phyloP scores from a whole-genome alignment of 2,888 invertebrate species.

The Thyatira batis region DNA sequence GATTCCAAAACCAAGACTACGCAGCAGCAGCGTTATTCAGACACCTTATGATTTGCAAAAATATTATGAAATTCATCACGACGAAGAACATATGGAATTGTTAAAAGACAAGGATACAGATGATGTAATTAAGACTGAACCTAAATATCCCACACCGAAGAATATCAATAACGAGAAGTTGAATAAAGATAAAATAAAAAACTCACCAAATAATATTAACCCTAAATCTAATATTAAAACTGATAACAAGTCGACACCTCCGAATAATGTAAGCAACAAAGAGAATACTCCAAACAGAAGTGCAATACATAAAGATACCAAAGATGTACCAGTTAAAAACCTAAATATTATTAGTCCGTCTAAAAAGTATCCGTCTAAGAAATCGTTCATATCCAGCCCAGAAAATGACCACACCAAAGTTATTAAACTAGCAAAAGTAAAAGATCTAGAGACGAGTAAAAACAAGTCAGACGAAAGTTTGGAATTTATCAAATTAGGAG shows the following conservation, averaged over 20 bases:
- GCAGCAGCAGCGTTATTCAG: conserved; percentile 78
- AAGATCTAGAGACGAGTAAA: conserved; percentile 74
- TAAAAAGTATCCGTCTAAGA: conserved; percentile 75
- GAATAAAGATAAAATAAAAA: conserved; percentile 50
- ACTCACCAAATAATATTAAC: conserved; percentile 40
- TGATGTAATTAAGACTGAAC: conserved; percentile 42
- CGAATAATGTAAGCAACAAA: conserved; percentile 55
- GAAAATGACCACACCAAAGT: conserved; percentile 66
- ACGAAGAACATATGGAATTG: conserved; percentile 71
- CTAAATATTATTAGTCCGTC: conserved; percentile 73
- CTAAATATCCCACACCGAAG: conserved; percentile 58
- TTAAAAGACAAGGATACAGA: conserved; percentile 64
- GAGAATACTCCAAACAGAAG: conserved; percentile 60
- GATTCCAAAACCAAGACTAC: conserved; percentile 67
- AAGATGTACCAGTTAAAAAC: conserved; percentile 72
- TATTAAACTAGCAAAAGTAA: conserved; percentile 74
- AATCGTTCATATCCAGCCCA: conserved; percentile 67
- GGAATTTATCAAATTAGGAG: conserved; percentile 70
- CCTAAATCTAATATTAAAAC: conserved; percentile 41
- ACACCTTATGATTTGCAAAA: conserved; percentile 78
- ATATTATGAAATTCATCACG: conserved; percentile 76
- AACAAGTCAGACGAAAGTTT: conserved; percentile 71
- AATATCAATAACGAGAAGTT: conserved; percentile 56
- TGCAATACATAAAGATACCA: conserved; percentile 76
- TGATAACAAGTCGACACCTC: conserved; percentile 47